phyloP scores from a whole-genome alignment of 2,113 vertebrate genomes.

The Hippolais icterina region DNA sequence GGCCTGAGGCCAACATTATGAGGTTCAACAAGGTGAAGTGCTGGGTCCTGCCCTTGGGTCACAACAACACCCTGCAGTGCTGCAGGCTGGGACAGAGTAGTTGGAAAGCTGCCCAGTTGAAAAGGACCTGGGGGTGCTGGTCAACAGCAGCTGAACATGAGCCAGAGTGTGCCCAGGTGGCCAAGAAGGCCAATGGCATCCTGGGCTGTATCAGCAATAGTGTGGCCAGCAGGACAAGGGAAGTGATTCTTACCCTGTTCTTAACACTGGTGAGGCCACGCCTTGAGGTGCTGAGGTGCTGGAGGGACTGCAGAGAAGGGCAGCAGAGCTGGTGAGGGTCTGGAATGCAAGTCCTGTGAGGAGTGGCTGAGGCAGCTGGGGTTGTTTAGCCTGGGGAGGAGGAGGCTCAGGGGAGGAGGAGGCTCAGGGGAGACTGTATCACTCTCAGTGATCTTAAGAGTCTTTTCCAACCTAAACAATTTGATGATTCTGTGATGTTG shows the following conservation, averaged over 20 bases:
- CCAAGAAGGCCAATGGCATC: background rate
- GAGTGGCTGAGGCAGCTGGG: background rate
- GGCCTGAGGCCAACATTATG: no score
- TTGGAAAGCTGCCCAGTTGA: background rate
- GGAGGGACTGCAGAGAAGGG: background rate
- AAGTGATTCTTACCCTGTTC: background rate
- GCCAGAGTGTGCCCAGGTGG: fast-evolving
- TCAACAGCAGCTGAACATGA: background rate
- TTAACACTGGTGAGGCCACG: background rate
- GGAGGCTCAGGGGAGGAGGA: background rate
- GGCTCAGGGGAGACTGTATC: background rate
- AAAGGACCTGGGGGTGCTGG: background rate
- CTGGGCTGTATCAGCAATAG: background rate
- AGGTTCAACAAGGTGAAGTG: background rate
- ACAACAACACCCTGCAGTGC: background rate
- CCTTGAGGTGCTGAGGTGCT: background rate
- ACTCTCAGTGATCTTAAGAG: background rate
- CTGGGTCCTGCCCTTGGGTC: background rate
- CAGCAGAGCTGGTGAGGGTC: background rate
- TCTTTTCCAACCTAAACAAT: background rate
- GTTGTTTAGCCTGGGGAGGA: background rate
- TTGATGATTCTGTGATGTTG: background rate
- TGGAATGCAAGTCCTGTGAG: background rate
- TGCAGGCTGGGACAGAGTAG: background rate
- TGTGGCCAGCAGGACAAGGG: background rate